phyloP scores from a whole-genome alignment of 2,797 vertebrate species.

The Lemur catta region DNA sequence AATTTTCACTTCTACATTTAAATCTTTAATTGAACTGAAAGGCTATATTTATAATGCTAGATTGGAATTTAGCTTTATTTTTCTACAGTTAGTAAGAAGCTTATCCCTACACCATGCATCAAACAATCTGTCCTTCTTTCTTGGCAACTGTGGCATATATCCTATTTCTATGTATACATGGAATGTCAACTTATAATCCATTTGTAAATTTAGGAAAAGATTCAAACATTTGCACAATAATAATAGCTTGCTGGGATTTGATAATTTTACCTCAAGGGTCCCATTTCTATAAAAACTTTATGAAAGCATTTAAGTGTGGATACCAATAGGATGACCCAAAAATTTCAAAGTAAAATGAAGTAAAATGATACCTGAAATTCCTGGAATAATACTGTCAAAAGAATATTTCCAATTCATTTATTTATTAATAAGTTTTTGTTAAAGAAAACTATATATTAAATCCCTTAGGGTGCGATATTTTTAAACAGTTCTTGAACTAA shows the following conservation, averaged over 20 bases:
- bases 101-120: not conserved
- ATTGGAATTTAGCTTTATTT: not conserved
- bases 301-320: not conserved
- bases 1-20: not conserved
- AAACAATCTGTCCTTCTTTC: not conserved
- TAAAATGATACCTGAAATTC: not conserved
- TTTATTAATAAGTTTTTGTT: not conserved
- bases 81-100: not conserved
- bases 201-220: not conserved
- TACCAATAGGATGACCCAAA: not conserved
- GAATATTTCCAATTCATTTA: not conserved
- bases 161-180: not conserved
- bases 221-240: not conserved
- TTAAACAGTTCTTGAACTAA: not conserved
- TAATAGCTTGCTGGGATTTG: not conserved
- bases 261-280: not conserved
- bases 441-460: slow-evolving; percentile 1
- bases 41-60: not conserved
- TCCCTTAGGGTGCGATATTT: not conserved
- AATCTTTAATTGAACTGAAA: not conserved
- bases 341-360: not conserved
- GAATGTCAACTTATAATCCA: not conserved
- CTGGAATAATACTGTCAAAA: not conserved
- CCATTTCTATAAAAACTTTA: not conserved
- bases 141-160: not conserved